A percentile compares a stretch with the other conserved stretches of the same genome.
Evolutionary conservation across 92 coral and sea anemone genomes (phyloP).

Genomic region (Muricea muricata): DNA sequence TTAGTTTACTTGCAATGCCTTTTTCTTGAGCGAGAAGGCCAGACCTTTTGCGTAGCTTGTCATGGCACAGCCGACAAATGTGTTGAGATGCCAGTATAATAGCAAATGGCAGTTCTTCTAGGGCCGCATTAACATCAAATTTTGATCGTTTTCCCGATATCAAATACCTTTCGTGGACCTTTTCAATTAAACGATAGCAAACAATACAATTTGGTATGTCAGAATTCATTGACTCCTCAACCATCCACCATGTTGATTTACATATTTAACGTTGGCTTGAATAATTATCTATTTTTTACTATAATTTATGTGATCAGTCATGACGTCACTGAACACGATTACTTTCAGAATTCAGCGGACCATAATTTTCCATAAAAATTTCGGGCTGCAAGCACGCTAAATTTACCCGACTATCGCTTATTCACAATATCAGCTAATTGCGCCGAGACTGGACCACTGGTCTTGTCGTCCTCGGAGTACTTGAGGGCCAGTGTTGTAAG

Average conservation of each 20-base stretch:
- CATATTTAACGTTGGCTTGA: too few relatives aligned
- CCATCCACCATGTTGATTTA: too few relatives aligned
- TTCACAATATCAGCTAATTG: slow-evolving; percentile 21
- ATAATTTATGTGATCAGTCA: too few relatives aligned
- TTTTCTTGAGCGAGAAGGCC: slow-evolving; percentile 12
- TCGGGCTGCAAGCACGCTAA: too few relatives aligned
- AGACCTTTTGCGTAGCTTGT: slow-evolving; percentile 11
- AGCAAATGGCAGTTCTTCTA: not conserved
- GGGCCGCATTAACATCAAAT: slow-evolving; percentile 19
- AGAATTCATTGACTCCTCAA: too few relatives aligned
- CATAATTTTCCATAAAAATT: too few relatives aligned
- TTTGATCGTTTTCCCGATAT: not conserved
- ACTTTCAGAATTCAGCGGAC: too few relatives aligned
- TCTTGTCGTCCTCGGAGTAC: not conserved
- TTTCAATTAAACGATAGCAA: not conserved
- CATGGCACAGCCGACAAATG: slow-evolving; percentile 25
- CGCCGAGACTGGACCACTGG: slow-evolving; percentile 21
- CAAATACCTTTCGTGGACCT: not conserved
- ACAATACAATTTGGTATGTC: too few relatives aligned
- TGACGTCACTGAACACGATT: too few relatives aligned
- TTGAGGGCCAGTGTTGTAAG: slow-evolving; percentile 13
- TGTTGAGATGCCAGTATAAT: not conserved
- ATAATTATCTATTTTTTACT: too few relatives aligned
- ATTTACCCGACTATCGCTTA: slow-evolving; percentile 14
- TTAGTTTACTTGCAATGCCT: slow-evolving; percentile 5